Percentiles rank a stretch among this genome's conserved stretches.
These are phyloP conservation scores for Orthosia gothica DNA, from an alignment of 2,888 invertebrate species.

Conservation along the genomic window DNA sequence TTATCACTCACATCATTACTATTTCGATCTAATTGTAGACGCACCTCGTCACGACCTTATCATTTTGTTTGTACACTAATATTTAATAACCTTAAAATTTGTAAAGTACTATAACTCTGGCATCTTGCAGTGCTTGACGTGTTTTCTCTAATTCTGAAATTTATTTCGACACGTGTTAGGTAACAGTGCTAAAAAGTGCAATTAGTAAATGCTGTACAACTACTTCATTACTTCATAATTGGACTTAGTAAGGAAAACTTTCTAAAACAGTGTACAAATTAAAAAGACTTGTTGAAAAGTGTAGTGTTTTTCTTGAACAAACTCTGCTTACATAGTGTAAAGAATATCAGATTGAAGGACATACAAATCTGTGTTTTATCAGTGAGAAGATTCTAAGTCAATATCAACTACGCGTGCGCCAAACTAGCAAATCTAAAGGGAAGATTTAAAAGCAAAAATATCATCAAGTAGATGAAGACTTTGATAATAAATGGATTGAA, in stretches of 20 bases:
- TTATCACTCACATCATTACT: conserved; percentile 78
- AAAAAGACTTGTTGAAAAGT: not conserved
- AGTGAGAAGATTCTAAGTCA: conserved; percentile 14
- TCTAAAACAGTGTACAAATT: conserved; percentile 19
- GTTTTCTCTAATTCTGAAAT: not conserved
- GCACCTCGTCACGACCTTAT: conserved; percentile 74
- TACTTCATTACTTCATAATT: conserved; percentile 23
- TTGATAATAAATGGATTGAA: no score
- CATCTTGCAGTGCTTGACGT: conserved; percentile 60
- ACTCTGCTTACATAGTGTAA: not conserved
- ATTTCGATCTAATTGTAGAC: conserved; percentile 82
- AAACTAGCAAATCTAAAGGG: not conserved
- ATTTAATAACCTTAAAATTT: conserved; percentile 60
- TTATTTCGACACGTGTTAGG: conserved; percentile 1
- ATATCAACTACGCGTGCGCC: not conserved
- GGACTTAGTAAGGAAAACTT: conserved; percentile 10
- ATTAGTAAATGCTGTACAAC: conserved; percentile 20
- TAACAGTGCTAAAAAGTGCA: conserved; percentile 25
- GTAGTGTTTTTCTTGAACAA: not conserved
- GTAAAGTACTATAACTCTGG: conserved; percentile 69
- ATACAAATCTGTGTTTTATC: conserved; percentile 14
- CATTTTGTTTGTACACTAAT: conserved; percentile 75
- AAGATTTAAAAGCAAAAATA: conserved; percentile 6
- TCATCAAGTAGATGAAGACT: not conserved
- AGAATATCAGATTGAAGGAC: conserved; percentile 6